phyloP scores from a whole-genome alignment of 2,113 vertebrate species.

The Aviceda subcristata region DNA sequence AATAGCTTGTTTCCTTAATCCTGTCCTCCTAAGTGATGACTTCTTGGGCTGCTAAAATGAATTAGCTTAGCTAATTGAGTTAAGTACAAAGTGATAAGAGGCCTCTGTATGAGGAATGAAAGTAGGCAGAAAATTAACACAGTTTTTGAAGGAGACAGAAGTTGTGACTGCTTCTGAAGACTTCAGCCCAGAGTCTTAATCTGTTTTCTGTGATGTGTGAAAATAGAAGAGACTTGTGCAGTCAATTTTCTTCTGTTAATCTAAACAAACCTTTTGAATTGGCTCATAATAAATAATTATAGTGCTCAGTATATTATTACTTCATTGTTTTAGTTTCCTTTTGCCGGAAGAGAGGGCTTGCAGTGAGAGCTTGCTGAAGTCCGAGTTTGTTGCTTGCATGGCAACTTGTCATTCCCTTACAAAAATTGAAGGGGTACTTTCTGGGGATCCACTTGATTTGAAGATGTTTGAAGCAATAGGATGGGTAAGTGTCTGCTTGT shows the following conservation, averaged over 20 bases:
- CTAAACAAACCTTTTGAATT: slow-evolving; percentile 59
- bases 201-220: neutral
- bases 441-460: slow-evolving; percentile 94
- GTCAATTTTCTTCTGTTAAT: slow-evolving; percentile 41
- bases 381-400: slow-evolving; percentile 96
- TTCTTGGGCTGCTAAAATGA: neutral
- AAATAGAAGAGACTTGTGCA: slow-evolving; percentile 2
- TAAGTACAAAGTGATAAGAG: neutral
- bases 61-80: neutral
- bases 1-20: neutral
- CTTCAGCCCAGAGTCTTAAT: neutral
- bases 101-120: neutral
- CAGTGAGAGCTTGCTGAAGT: slow-evolving; percentile 86
- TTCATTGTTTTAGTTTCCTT: slow-evolving; percentile 82
- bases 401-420: slow-evolving; percentile 98
- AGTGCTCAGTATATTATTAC: slow-evolving; percentile 36
- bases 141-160: neutral
- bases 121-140: neutral
- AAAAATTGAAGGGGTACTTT: slow-evolving; percentile 94
- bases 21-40: neutral
- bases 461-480: slow-evolving; percentile 98
- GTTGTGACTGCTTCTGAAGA: neutral
- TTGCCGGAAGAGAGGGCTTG: slow-evolving; percentile 86
- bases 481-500: slow-evolving; percentile 83
- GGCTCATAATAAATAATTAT: slow-evolving; percentile 50